Base-by-base conservation (phyloP, 1,140 invertebrate species). In the Berghia stephanieae region DNA sequence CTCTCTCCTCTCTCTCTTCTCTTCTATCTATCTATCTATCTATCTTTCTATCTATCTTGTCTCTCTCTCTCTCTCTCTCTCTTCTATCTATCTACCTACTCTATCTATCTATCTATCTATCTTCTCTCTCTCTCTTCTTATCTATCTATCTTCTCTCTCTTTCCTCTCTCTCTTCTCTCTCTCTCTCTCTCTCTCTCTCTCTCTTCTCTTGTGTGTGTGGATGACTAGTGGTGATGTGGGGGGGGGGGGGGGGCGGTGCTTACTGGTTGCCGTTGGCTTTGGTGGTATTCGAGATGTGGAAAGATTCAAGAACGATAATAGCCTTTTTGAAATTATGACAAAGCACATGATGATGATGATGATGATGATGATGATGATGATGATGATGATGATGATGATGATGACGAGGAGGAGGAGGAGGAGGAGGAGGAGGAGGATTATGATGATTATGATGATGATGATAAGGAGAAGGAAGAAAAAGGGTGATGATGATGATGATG, bases 361-460 rank as follows among this genome's bases (percentile, higher is more conserved):
- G 42, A 38, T 34, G 18, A 42, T 73, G 70, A 49, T 36, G 70
- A 72, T 31, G 43, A 27, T 72, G 13, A 31, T 68, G 66, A 68
- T 68, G 66, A 42, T 68, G 66, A 68, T 68, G 27, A 5, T 68
- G 66, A 68, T 68, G 66, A 68, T 68, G 27, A 44, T 43, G 78
- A 74, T 18, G 43, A 69, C 13, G 3, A 36, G 24, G 34, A 68
- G 2, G 44, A 42, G 34, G 49, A 63, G 34, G 18, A 60, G 24
- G 31, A 34, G 13, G 67, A 43, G n/a, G 38, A 43, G 3, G n/a
- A 24, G 16, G 21, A 27, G 21, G 24, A 66, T 49, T 52, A 79
- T 55, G 74, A 49, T 31, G 42, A n/a, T n/a, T n/a, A 52, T 70
- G 44, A 40, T 21, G 52, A 31, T 46, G 67, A 67, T 36, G 72